These are phyloP conservation scores for Nothocercus julius DNA, from an alignment of 2,113 vertebrate species.

Conservation along the genomic window DNA sequence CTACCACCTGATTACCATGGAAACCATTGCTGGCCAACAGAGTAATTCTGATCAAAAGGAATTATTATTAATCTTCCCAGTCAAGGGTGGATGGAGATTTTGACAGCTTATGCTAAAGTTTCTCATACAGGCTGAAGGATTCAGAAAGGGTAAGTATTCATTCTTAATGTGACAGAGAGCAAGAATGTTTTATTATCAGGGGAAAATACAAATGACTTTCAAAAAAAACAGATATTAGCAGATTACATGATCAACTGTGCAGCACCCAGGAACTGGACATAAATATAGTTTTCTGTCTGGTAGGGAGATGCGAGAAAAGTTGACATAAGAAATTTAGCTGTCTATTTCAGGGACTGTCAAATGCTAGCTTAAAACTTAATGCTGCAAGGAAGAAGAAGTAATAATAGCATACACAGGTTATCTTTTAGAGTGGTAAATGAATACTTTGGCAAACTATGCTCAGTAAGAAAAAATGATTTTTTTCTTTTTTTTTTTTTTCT, in stretches of 20 bases:
- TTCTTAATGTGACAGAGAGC: slow-evolving; percentile 67
- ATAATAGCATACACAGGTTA: not conserved
- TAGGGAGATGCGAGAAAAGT: slow-evolving; percentile 47
- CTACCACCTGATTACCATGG: slow-evolving; percentile 80
- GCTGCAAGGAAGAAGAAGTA: not conserved
- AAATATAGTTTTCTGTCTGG: slow-evolving; percentile 67
- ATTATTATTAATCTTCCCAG: slow-evolving; percentile 79
- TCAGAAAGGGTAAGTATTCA: slow-evolving; percentile 77
- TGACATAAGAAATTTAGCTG: slow-evolving; percentile 64
- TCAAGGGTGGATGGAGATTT: slow-evolving; percentile 72
- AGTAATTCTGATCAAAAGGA: slow-evolving; percentile 80
- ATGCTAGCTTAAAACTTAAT: slow-evolving; percentile 11
- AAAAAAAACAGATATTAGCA: slow-evolving; percentile 74
- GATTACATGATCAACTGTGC: slow-evolving; percentile 63
- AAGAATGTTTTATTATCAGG: slow-evolving; percentile 65
- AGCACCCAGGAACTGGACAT: slow-evolving; percentile 48
- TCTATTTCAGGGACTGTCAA: slow-evolving; percentile 48
- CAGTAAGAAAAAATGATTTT: not conserved
- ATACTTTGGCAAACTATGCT: not conserved
- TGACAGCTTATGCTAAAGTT: slow-evolving; percentile 73
- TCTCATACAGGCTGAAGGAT: slow-evolving; percentile 70
- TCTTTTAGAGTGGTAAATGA: not conserved
- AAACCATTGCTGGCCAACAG: slow-evolving; percentile 73
- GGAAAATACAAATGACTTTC: slow-evolving; percentile 36
- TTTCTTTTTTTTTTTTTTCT: not conserved